Base-by-base conservation (phyloP, 2,888 invertebrate species). In the Apotomis turbidana region DNA sequence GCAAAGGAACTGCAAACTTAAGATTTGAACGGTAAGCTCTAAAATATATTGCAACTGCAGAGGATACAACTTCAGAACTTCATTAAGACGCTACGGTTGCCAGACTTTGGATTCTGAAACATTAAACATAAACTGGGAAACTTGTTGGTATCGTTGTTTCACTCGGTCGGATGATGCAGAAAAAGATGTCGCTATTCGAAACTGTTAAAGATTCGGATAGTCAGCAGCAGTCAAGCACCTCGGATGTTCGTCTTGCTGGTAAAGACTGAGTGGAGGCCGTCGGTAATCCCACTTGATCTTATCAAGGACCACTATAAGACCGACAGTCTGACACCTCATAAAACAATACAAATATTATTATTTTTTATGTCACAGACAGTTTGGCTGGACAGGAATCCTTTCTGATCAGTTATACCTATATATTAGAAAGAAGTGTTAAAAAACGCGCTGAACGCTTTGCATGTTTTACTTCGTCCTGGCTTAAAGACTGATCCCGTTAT, bases 21-120 rank as follows among this genome's bases (percentile, higher is more conserved):
- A 80, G 74, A 74, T 70, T 74, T 71, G 64, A 62, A 72, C 46
- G 46, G 68, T 83, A 86, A 83, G 86, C 78, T 78, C 74, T 74
- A 78, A 78, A 83, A 80, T 85, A 74, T 78, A 76, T 76, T 76
- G 82, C 68, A 75, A 77, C 75, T 77, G 79, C 61, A 68, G 74
- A 75, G 60, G 44, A 57, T 46, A 77, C 78, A 84, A 88, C 83
- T 90, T 87, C 79, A 80, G 82, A 90, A 90, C 84, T 91, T 91
- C 89, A 91, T 91, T 90, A 91, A 87, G 89, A 87, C 86, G 86
- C 85, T 85, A 86, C 85, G 86, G 87, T 87, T 88, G 85, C 82
- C 79, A 62, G 68, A 62, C 36, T 62, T 68, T 41, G 52, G 44
- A 71, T 62, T 62, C 68, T 62, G 62, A 68, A 57, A 63, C 58